Conservation (phyloP, 2,113 vertebrate species). For the Stegastes partitus region DNA sequence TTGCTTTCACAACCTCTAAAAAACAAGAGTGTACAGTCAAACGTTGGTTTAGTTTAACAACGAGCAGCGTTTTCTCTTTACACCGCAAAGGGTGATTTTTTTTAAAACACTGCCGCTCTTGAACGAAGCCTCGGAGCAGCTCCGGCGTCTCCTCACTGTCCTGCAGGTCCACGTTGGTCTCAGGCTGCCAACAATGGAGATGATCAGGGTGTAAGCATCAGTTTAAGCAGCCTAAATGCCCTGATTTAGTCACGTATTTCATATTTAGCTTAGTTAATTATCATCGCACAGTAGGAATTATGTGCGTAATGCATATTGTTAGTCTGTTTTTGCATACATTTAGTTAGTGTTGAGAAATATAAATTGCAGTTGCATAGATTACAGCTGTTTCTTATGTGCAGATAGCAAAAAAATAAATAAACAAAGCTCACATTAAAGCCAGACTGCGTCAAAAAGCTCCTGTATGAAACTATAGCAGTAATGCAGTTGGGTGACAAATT, state of each 20-base stretch:
- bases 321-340: not conserved
- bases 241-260: no score
- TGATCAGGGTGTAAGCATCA: not conserved
- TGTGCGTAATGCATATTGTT: not conserved
- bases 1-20: not conserved
- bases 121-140: conserved; percentile 15
- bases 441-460: no score
- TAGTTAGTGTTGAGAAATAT: no score
- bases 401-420: no score
- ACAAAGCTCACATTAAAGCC: no score
- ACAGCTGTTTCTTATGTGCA: no score
- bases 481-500: no score
- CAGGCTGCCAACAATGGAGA: not conserved
- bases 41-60: not conserved
- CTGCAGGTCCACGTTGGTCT: conserved; percentile 5
- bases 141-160: not conserved
- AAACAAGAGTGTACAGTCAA: not conserved
- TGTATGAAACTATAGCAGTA: no score
- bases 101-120: conserved; percentile 40
- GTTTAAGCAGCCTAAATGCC: no score
- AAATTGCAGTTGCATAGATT: no score
- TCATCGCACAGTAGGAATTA: not conserved
- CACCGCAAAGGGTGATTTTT: not conserved
- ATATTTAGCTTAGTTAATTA: not conserved
- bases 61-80: not conserved